phyloP scores from a whole-genome alignment of 2,797 vertebrate genomes.

The Rhadinocentrus ornatus region DNA sequence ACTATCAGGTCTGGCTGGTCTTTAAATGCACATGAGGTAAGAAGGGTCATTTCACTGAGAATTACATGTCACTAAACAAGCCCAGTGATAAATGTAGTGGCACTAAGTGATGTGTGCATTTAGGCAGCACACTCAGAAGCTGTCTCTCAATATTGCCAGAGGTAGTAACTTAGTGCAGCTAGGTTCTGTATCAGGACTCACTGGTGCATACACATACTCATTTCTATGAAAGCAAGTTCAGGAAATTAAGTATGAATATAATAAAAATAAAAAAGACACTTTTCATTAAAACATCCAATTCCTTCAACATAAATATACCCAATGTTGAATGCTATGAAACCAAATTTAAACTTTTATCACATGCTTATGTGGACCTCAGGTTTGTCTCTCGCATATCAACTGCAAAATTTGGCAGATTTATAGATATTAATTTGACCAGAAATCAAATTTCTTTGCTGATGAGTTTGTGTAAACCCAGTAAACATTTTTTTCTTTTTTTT shows the following conservation, averaged over 20 bases:
- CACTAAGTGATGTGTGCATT: slow-evolving; percentile 58
- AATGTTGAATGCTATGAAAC: too few relatives aligned
- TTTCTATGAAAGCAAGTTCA: slow-evolving; percentile 8
- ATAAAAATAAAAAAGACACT: too few relatives aligned
- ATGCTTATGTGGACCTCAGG: too few relatives aligned
- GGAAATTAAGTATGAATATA: background rate
- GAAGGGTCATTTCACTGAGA: slow-evolving; percentile 36
- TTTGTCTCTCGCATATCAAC: too few relatives aligned
- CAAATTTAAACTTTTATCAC: too few relatives aligned
- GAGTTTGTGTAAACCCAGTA: slow-evolving; percentile 5
- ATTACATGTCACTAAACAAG: slow-evolving; percentile 58
- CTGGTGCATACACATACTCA: slow-evolving; percentile 11
- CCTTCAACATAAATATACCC: too few relatives aligned
- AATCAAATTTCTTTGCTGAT: background rate
- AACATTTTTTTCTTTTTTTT: slow-evolving; percentile 1
- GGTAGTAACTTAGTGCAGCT: slow-evolving; percentile 46
- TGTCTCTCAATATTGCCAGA: slow-evolving; percentile 26
- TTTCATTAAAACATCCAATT: too few relatives aligned
- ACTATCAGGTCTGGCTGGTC: slow-evolving; percentile 2
- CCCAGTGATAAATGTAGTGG: slow-evolving; percentile 56
- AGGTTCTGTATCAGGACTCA: slow-evolving; percentile 32
- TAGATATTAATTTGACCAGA: background rate
- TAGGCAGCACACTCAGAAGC: slow-evolving; percentile 34
- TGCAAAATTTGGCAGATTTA: too few relatives aligned
- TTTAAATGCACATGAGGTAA: slow-evolving; percentile 27